Percentiles rank a stretch among this genome's conserved stretches.
phyloP scores from a whole-genome alignment of 1,140 invertebrate genomes.

The Eriosoma lanigerum region DNA sequence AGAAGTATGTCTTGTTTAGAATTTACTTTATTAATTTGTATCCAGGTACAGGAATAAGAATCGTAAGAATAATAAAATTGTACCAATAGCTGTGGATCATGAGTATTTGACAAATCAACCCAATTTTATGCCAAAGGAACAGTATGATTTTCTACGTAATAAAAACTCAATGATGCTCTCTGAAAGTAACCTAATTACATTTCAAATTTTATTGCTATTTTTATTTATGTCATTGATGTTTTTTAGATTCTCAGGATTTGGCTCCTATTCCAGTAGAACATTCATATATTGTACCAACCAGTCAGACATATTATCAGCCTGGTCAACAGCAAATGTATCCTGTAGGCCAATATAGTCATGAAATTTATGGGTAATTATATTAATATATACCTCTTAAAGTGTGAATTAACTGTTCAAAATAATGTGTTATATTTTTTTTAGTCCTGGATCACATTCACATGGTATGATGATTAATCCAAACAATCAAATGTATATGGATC shows the following conservation, averaged over 20 bases:
- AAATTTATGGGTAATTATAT: slow-evolving; percentile 24
- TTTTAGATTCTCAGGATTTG: slow-evolving; percentile 6
- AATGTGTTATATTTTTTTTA: background rate
- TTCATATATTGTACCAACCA: slow-evolving; percentile 43
- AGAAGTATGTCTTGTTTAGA: background rate
- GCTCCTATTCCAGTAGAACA: slow-evolving; percentile 38
- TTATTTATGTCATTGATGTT: background rate
- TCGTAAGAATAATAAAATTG: background rate
- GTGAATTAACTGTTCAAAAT: background rate
- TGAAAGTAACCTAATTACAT: slow-evolving; percentile 7
- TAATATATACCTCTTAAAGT: background rate
- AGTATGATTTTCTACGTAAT: slow-evolving; percentile 35
- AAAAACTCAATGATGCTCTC: slow-evolving; percentile 29
- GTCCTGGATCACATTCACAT: slow-evolving; percentile 30
- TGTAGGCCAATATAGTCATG: slow-evolving; percentile 43
- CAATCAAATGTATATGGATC: slow-evolving; percentile 45
- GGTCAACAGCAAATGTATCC: slow-evolving; percentile 36
- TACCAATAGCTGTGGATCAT: slow-evolving; percentile 10
- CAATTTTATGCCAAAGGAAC: slow-evolving; percentile 39
- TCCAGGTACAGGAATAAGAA: slow-evolving; percentile 26
- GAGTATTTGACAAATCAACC: slow-evolving; percentile 45
- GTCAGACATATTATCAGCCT: slow-evolving; percentile 31
- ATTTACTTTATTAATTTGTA: background rate
- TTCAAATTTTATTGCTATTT: background rate
- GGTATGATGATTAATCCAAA: slow-evolving; percentile 31